phyloP scores from a whole-genome alignment of 2,797 vertebrate genomes.

The Spinus olivaceus region DNA sequence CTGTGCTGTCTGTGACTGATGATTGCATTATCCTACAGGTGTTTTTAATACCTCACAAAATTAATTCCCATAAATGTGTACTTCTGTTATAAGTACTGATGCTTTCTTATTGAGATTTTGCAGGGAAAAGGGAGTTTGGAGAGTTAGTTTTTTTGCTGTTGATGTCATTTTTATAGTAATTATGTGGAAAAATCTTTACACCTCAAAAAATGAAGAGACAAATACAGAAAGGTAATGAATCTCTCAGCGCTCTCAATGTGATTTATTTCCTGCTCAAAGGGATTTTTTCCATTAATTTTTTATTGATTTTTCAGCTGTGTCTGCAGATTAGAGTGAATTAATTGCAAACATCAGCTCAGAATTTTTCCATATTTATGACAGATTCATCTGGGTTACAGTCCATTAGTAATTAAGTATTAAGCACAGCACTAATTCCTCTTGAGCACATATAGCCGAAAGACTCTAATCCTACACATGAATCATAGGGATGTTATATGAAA shows the following conservation, averaged over 20 bases:
- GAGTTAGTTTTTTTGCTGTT: rapidly evolving
- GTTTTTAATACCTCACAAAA: neutral
- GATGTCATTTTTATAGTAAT: neutral
- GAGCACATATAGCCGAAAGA: neutral
- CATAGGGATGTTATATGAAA: neutral
- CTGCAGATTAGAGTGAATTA: constrained; percentile 49
- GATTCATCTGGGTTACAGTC: constrained; percentile 24
- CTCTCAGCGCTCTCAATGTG: neutral
- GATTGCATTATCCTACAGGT: neutral
- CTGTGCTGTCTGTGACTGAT: neutral
- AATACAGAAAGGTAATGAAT: constrained; percentile 1
- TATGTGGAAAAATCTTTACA: neutral
- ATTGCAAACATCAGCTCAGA: constrained; percentile 32
- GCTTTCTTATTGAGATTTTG: neutral
- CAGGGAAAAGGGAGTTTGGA: neutral
- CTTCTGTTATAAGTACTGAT: neutral
- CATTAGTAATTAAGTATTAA: constrained; percentile 43
- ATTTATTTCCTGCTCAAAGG: constrained; percentile 18
- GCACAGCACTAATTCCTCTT: neutral
- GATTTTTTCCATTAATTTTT: constrained; percentile 1
- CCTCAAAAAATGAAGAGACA: neutral
- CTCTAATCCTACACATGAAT: constrained; percentile 1
- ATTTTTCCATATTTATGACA: constrained; percentile 27
- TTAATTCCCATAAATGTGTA: neutral
- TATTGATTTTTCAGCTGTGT: constrained; percentile 43